phyloP scores from a whole-genome alignment of 2,113 vertebrate genomes.

The Caranx melampygus region DNA sequence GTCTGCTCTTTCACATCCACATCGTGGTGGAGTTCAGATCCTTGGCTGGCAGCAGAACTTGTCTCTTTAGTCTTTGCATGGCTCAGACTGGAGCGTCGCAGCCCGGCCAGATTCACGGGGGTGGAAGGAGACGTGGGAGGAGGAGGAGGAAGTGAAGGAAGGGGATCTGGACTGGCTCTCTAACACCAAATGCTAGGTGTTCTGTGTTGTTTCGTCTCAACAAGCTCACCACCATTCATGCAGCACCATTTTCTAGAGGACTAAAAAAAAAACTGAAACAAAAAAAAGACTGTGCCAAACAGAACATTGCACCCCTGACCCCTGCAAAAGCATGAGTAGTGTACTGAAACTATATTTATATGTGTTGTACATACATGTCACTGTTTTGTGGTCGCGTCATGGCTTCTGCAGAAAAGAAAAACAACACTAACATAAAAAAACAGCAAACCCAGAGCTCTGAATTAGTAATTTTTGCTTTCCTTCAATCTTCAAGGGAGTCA shows the following conservation, averaged over 20 bases:
- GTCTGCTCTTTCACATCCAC: slow-evolving; percentile 67
- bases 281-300: slow-evolving; percentile 59
- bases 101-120: slow-evolving; percentile 82
- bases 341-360: slow-evolving; percentile 81
- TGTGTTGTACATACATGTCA: slow-evolving; percentile 81
- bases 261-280: slow-evolving; percentile 73
- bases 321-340: slow-evolving; percentile 88
- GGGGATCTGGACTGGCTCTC: slow-evolving; percentile 80
- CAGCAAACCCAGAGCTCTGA: slow-evolving; percentile 62
- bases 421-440: slow-evolving; percentile 66
- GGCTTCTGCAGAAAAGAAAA: slow-evolving; percentile 72
- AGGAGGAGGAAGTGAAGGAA: slow-evolving; percentile 46
- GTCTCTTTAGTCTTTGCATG: slow-evolving; percentile 84
- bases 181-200: slow-evolving; percentile 74
- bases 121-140: slow-evolving; percentile 10
- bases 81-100: slow-evolving; percentile 86
- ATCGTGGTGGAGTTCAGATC: slow-evolving; percentile 70
- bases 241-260: slow-evolving; percentile 80
- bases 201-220: slow-evolving; percentile 78
- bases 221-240: slow-evolving; percentile 69
- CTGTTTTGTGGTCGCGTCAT: slow-evolving; percentile 82
- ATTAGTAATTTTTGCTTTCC: slow-evolving; percentile 74
- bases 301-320: slow-evolving; percentile 65
- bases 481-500: slow-evolving; percentile 95
- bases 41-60: slow-evolving; percentile 69